Evolutionary conservation across 2,113 vertebrate genomes (phyloP), one percentile per base, ranked within the genome.

Genomic region (Anser brachyrhynchus): DNA sequence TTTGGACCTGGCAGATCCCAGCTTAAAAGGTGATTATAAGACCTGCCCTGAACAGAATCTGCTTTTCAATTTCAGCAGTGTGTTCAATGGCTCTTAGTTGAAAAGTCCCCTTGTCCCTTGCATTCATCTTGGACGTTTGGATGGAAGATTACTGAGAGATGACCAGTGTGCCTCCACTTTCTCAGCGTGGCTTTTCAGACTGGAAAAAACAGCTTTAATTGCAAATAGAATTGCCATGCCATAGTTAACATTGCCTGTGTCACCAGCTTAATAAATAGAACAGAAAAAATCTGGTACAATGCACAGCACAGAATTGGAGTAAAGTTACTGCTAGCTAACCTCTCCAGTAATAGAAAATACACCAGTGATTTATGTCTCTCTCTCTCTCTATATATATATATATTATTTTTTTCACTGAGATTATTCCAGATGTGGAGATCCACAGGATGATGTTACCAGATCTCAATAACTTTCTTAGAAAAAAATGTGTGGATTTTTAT

Each of bases 1-100:
- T 18, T n/a, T 35, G 21, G 49, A 71, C 12, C 17, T 1, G 0
- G 8, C 44, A 78, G 26, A 62, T 0, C 1, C 4, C 43, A 44
- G 10, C 37, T 64, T 75, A 55, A 77, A 89, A 84, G 58, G 11
- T 54, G 35, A 13, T 67, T 9, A 23, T 35, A 23, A 4, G 5
- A 31, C 20, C 35, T 55, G 37, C 28, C 11, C 14, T 61, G 57
- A 69, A 37, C 9, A 43, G 75, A 88, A 84, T 6, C 21, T 44
- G 12, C 5, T 21, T 87, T 77, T 78, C 12, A 25, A 28, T 21
- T 89, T 89, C 1, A 8, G 3, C 13, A 25, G 4, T 75, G 79
- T 18, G 21, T 73, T 62, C 59, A 20, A 18, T 69, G 37, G 4
- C 26, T 82, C 23, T 16, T 21, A 7, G 5, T 41, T 29, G 26